Percentiles rank a stretch among this genome's conserved stretches.
phyloP scores from a whole-genome alignment of 2,888 invertebrate species.

The Polietes domitor region DNA sequence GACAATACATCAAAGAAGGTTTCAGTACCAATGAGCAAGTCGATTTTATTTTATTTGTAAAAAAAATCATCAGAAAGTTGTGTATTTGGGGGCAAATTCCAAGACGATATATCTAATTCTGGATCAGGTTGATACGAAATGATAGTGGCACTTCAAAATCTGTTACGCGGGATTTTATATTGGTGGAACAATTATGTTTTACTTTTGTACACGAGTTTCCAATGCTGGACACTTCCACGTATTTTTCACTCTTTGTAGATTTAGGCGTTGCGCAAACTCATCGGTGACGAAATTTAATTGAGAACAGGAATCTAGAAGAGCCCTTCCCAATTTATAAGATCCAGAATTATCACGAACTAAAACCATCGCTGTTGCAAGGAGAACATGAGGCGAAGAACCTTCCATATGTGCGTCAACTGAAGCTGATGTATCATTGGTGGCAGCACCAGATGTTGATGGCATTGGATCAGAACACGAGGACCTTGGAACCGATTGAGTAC shows the following conservation, averaged over 20 bases:
- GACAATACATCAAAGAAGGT: conserved; percentile 58
- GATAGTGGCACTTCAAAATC: conserved; percentile 50
- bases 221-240: conserved; percentile 51
- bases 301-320: conserved; percentile 59
- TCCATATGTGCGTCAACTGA: conserved; percentile 38
- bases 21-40: conserved; percentile 65
- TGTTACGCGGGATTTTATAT: conserved; percentile 54
- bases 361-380: conserved; percentile 65
- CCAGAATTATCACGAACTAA: conserved; percentile 50
- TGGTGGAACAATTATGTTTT: conserved; percentile 49
- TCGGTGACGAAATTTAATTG: conserved; percentile 58
- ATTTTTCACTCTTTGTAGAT: conserved; percentile 37
- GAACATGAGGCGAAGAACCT: conserved; percentile 36
- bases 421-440: background rate
- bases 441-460: background rate
- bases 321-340: conserved; percentile 50
- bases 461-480: background rate
- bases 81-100: conserved; percentile 61
- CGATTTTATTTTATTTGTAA: conserved; percentile 55
- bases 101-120: conserved; percentile 53
- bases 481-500: background rate
- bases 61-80: conserved; percentile 64
- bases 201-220: conserved; percentile 44
- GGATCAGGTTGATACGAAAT: conserved; percentile 67
- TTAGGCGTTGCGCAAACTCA: conserved; percentile 38